These are phyloP conservation scores for Cydia pomonella DNA, from an alignment of 1,140 invertebrate species.

Conservation along the genomic window DNA sequence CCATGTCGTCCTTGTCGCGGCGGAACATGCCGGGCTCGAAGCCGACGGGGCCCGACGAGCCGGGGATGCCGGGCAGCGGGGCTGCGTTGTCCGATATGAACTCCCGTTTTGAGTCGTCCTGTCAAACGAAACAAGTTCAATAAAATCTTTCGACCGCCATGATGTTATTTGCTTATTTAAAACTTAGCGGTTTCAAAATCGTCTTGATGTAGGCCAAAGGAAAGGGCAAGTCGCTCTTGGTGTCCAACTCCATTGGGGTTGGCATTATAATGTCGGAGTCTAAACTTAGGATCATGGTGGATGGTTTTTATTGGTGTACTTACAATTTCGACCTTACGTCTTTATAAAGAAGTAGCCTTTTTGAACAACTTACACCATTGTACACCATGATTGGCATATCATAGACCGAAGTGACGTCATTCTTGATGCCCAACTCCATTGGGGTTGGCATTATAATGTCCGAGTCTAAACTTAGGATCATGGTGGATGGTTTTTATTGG, in stretches of 20 bases:
- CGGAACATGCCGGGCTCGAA: constrained; percentile 92
- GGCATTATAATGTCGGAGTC: constrained; percentile 30
- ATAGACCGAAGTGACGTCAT: constrained; percentile 59
- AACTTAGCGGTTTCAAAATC: too few species aligned
- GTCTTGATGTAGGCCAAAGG: constrained; percentile 43
- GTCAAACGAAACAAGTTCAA: constrained; percentile 3
- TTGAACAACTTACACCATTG: constrained; percentile 50
- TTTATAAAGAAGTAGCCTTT: constrained; percentile 24
- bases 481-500: constrained; percentile 8
- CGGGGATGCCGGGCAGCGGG: constrained; percentile 85
- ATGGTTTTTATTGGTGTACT: constrained; percentile 7
- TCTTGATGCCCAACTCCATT: constrained; percentile 71
- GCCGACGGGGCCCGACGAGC: constrained; percentile 84
- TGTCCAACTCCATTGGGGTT: constrained; percentile 34
- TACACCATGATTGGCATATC: constrained; percentile 57
- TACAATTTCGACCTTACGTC: background rate
- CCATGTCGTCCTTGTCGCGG: constrained; percentile 74
- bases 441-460: constrained; percentile 35
- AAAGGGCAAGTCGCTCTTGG: constrained; percentile 52
- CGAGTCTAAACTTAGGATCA: constrained; percentile 34
- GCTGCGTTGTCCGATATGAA: constrained; percentile 89
- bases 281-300: constrained; percentile 32
- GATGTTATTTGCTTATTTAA: too few species aligned
- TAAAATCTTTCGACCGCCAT: too few species aligned
- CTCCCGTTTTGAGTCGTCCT: constrained; percentile 84